phyloP scores from a whole-genome alignment of 2,888 invertebrate genomes.

The Hirtodrosophila histrioides region DNA sequence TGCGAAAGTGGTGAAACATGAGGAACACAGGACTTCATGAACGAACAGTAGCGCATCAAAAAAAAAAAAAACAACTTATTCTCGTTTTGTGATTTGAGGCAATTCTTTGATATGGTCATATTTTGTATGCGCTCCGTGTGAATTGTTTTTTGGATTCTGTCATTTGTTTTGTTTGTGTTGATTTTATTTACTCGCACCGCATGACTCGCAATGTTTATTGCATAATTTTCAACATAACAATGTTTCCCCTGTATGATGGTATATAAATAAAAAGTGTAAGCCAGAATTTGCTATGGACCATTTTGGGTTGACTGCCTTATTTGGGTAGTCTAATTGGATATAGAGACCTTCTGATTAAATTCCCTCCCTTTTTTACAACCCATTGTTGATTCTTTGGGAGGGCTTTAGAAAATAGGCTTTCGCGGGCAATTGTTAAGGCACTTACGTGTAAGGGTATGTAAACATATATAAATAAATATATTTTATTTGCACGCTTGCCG shows the following conservation, averaged over 20 bases:
- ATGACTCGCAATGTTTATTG: constrained; percentile 57
- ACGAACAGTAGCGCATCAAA: constrained; percentile 15
- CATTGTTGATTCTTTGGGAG: neutral
- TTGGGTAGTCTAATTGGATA: constrained; percentile 28
- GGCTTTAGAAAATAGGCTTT: neutral
- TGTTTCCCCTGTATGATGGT: neutral
- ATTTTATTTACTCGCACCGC: constrained; percentile 39
- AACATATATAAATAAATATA: no score
- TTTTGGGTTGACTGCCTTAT: constrained; percentile 10
- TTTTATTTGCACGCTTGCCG: no score
- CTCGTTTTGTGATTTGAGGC: constrained; percentile 57
- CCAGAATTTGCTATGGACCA: neutral
- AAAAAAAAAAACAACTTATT: constrained; percentile 25
- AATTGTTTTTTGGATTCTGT: constrained; percentile 38
- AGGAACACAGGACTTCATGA: constrained; percentile 6
- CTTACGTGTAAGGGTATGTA: neutral
- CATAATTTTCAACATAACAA: constrained; percentile 43
- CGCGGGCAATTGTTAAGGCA: neutral
- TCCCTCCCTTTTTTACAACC: constrained; percentile 7
- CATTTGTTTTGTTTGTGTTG: constrained; percentile 14
- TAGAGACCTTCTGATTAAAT: constrained; percentile 33
- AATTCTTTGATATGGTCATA: constrained; percentile 55
- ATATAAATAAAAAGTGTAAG: constrained; percentile 6
- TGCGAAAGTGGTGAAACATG: constrained; percentile 36
- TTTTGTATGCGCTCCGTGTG: constrained; percentile 43